Percentiles rank a stretch among this genome's conserved stretches.
Evolutionary conservation across 2,797 vertebrate genomes (phyloP).

Genomic region (Dallia pectoralis): DNA sequence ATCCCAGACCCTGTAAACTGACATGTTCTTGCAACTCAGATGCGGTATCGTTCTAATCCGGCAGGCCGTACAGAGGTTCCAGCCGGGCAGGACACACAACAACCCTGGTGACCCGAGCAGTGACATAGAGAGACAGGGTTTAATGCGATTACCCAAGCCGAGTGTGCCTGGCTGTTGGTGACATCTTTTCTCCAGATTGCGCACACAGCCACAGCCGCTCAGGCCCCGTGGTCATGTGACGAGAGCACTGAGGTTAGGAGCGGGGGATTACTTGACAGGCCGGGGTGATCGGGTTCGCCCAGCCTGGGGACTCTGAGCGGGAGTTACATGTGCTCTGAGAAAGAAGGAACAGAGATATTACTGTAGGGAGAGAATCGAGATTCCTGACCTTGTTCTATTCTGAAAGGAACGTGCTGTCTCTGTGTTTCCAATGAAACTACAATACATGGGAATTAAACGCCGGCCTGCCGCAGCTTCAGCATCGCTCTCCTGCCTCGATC

Average conservation of each 20-base stretch:
- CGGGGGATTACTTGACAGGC: slow-evolving; percentile 57
- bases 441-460: slow-evolving; percentile 3
- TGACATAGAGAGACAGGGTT: slow-evolving; percentile 59
- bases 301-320: slow-evolving; percentile 39
- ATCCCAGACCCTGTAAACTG: background rate
- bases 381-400: slow-evolving; percentile 29
- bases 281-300: slow-evolving; percentile 60
- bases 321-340: slow-evolving; percentile 33
- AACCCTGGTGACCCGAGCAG: slow-evolving; percentile 58
- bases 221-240: slow-evolving; percentile 67
- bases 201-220: slow-evolving; percentile 18
- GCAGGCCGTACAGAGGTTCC: slow-evolving; percentile 1
- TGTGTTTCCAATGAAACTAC: background rate
- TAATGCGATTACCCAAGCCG: slow-evolving; percentile 70
- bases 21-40: slow-evolving; percentile 45
- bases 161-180: slow-evolving; percentile 62
- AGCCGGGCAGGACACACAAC: slow-evolving; percentile 40
- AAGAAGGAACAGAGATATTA: slow-evolving; percentile 49
- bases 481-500: background rate
- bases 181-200: slow-evolving; percentile 60
- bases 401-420: slow-evolving; percentile 27
- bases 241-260: slow-evolving; percentile 56
- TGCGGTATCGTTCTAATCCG: slow-evolving; percentile 42
- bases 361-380: slow-evolving; percentile 16
- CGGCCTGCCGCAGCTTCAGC: background rate